phyloP scores from a whole-genome alignment of 2,113 vertebrate genomes.

The Charina bottae region DNA sequence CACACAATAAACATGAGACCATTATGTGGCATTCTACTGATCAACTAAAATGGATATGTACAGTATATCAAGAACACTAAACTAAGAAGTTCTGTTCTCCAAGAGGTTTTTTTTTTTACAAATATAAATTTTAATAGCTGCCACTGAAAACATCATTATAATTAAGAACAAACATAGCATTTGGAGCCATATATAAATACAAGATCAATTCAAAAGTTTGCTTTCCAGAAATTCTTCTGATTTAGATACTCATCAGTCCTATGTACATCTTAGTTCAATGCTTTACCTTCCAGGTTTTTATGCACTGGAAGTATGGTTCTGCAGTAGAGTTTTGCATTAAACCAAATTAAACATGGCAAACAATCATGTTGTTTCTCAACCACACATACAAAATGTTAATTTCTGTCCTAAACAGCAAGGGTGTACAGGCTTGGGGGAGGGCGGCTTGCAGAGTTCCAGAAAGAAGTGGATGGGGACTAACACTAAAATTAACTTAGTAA shows the following conservation, averaged over 20 bases:
- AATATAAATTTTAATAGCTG: not conserved
- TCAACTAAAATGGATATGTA: not conserved
- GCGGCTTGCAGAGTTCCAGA: not conserved
- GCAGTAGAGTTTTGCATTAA: not conserved
- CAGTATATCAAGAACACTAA: not conserved
- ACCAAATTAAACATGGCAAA: constrained; percentile 2
- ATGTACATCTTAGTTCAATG: constrained; percentile 3
- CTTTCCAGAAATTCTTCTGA: not conserved
- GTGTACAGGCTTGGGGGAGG: not conserved
- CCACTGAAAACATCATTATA: not conserved
- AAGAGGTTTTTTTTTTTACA: not conserved
- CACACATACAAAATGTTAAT: not conserved
- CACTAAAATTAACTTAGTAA: not conserved
- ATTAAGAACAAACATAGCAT: not conserved
- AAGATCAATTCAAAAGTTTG: constrained; percentile 7
- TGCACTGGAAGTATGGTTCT: not conserved
- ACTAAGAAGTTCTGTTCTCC: not conserved
- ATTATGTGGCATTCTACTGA: not conserved
- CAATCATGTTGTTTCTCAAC: not conserved
- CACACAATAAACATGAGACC: not conserved
- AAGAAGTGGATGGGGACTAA: not conserved
- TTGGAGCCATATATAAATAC: not conserved
- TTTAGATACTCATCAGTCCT: not conserved
- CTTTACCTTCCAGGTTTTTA: not conserved
- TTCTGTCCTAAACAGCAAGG: not conserved